Conservation (phyloP, 2,113 vertebrate species). For the Corythornis vintsioides region DNA sequence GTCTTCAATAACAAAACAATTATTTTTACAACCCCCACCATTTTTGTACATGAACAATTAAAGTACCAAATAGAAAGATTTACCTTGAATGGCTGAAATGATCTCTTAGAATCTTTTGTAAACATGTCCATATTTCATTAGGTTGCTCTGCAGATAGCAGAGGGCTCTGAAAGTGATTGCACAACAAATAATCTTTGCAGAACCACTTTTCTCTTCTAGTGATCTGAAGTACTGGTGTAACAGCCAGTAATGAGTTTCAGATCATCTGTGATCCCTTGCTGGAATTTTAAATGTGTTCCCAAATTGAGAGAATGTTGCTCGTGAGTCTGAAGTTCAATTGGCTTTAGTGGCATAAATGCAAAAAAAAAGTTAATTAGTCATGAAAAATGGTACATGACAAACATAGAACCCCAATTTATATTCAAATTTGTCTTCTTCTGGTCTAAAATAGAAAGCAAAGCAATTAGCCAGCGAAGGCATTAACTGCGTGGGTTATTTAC, state of each 20-base stretch:
- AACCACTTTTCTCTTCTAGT: neutral
- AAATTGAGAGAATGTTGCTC: neutral
- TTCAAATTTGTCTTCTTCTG: constrained; percentile 61
- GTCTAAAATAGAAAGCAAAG: constrained; percentile 63
- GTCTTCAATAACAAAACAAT: neutral
- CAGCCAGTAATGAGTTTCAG: constrained; percentile 34
- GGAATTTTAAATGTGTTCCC: constrained; percentile 35
- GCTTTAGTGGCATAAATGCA: constrained; percentile 28
- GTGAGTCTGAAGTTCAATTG: constrained; percentile 20
- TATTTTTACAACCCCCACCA: neutral
- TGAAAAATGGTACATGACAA: constrained; percentile 1
- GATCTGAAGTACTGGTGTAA: neutral
- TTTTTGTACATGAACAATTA: constrained; percentile 50
- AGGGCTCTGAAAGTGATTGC: constrained; percentile 21
- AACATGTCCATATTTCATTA: neutral
- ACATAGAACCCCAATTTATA: constrained; percentile 56
- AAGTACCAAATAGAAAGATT: constrained; percentile 29
- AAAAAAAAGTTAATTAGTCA: constrained; percentile 61
- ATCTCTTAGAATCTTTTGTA: constrained; percentile 14
- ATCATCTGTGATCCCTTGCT: neutral
- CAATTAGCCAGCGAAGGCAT: constrained; percentile 61
- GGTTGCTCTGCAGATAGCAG: constrained; percentile 33
- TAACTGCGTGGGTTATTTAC: constrained; percentile 64
- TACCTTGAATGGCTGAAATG: neutral
- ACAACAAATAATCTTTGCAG: constrained; percentile 29